These are phyloP conservation scores for Sula dactylatra DNA, from an alignment of 2,113 vertebrate species.

Conservation along the genomic window DNA sequence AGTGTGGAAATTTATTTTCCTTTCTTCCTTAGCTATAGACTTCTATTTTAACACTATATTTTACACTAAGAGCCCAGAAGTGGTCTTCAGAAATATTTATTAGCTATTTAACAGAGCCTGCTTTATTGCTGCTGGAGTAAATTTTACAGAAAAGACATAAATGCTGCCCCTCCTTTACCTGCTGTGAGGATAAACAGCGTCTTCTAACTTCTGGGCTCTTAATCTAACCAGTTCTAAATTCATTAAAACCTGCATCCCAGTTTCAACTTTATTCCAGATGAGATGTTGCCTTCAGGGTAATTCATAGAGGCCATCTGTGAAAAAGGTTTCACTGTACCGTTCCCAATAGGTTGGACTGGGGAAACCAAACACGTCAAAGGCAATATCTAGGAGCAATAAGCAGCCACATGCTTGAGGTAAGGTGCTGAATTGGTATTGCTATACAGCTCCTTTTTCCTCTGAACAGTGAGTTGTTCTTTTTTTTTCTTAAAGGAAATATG, in stretches of 20 bases:
- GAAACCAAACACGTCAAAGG: background rate
- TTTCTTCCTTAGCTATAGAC: background rate
- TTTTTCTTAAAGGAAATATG: background rate
- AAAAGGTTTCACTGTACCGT: background rate
- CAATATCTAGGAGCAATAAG: background rate
- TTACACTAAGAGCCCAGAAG: background rate
- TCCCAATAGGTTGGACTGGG: background rate
- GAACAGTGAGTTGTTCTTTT: background rate
- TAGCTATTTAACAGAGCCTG: background rate
- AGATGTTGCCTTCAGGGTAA: background rate
- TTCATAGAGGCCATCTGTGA: background rate
- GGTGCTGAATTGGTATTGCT: background rate
- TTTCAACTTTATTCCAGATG: background rate
- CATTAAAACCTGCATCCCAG: background rate
- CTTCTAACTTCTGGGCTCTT: background rate
- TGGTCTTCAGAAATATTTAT: background rate
- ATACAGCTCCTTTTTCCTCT: background rate
- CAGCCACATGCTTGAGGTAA: background rate
- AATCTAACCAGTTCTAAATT: background rate
- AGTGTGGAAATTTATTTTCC: background rate
- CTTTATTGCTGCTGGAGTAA: background rate
- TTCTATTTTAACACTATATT: background rate
- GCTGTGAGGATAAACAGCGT: background rate
- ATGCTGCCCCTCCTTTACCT: background rate
- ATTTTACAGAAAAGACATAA: background rate